These are phyloP conservation scores for Odontocerum albicorne DNA, from an alignment of 2,888 invertebrate genomes.

Conservation along the genomic window DNA sequence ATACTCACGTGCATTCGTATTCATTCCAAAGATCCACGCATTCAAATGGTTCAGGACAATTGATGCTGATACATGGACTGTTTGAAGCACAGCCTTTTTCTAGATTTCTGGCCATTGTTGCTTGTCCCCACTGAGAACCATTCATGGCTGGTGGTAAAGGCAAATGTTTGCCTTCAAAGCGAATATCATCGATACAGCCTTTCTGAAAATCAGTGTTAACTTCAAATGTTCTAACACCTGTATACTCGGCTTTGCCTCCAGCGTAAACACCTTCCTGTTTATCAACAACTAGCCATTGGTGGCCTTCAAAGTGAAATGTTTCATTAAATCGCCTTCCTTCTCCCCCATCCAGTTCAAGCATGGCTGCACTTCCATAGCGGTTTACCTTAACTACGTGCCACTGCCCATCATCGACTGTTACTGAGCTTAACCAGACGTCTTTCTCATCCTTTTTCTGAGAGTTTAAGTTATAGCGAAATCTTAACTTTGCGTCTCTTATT, in stretches of 20 bases:
- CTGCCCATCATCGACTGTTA: slow-evolving; percentile 55
- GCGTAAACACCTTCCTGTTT: slow-evolving; percentile 54
- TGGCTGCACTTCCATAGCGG: slow-evolving; percentile 53
- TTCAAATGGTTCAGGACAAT: slow-evolving; percentile 51
- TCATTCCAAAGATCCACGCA: slow-evolving; percentile 61
- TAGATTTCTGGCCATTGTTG: slow-evolving; percentile 51
- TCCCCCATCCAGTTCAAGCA: slow-evolving; percentile 56
- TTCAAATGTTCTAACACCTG: slow-evolving; percentile 50
- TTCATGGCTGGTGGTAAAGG: slow-evolving; percentile 54
- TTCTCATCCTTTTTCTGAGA: slow-evolving; percentile 49
- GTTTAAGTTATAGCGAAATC: slow-evolving; percentile 57
- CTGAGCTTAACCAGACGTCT: slow-evolving; percentile 47
- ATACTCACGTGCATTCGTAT: slow-evolving; percentile 57
- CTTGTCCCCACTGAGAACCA: slow-evolving; percentile 52
- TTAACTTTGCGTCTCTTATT: slow-evolving; percentile 43
- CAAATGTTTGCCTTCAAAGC: slow-evolving; percentile 57
- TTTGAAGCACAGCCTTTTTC: slow-evolving; percentile 56
- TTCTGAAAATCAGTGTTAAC: slow-evolving; percentile 52
- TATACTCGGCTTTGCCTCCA: slow-evolving; percentile 54
- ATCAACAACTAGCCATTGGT: slow-evolving; percentile 50
- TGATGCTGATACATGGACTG: slow-evolving; percentile 52
- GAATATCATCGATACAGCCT: slow-evolving; percentile 40
- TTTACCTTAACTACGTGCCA: slow-evolving; percentile 57
- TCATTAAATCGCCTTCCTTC: slow-evolving; percentile 54
- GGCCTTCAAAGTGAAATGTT: slow-evolving; percentile 48